phyloP scores from a whole-genome alignment of 2,888 invertebrate genomes.

The Copidosoma aretas region DNA sequence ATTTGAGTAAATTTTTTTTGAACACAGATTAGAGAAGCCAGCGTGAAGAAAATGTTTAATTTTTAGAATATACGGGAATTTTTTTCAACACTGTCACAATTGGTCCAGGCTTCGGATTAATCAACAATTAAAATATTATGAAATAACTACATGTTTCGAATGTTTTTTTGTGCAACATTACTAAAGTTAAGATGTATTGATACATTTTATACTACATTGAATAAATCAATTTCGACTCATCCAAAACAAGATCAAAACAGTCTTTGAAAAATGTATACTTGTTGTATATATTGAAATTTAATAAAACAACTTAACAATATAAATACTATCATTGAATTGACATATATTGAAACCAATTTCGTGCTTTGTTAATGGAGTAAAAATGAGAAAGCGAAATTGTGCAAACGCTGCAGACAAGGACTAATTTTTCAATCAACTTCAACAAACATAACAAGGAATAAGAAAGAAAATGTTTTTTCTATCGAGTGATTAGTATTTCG shows the following conservation, averaged over 20 bases:
- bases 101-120: conserved; percentile 15
- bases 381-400: conserved; percentile 27
- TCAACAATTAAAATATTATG: conserved; percentile 4
- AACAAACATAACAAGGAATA: background rate
- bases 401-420: conserved; percentile 9
- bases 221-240: conserved; percentile 15
- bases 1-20: conserved; percentile 25
- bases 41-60: conserved; percentile 22
- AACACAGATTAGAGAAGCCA: conserved; percentile 25
- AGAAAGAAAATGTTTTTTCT: conserved; percentile 22
- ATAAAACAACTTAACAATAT: conserved; percentile 13
- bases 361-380: conserved; percentile 14
- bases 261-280: background rate
- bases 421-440: conserved; percentile 10
- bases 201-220: too few species aligned
- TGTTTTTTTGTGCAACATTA: too few species aligned
- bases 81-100: conserved; percentile 8
- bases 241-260: conserved; percentile 15
- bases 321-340: conserved; percentile 2
- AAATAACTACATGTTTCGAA: too few species aligned
- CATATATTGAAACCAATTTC: conserved; percentile 10
- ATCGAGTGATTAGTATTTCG: conserved; percentile 35
- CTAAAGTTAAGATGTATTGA: too few species aligned
- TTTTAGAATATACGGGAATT: conserved; percentile 18
- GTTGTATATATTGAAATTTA: conserved; percentile 7